Conservation (phyloP, 1,140 invertebrate genomes). For the Dufourea novaeangliae region DNA sequence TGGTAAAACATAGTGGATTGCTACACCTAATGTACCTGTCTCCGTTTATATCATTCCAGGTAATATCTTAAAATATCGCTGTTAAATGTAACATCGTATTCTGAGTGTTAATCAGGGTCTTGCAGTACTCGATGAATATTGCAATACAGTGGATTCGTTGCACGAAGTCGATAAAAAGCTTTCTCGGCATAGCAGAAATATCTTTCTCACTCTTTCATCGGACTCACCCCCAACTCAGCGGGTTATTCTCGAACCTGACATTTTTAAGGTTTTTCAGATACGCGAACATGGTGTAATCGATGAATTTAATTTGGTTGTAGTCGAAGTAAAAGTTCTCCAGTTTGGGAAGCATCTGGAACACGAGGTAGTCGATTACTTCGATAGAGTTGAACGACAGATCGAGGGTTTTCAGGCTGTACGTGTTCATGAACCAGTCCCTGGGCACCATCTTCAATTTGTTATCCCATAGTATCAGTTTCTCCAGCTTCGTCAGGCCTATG, state of each 20-base stretch:
- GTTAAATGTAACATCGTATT: neutral
- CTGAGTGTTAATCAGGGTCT: neutral
- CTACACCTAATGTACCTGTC: no score
- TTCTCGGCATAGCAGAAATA: conserved; percentile 14
- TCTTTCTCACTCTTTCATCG: neutral
- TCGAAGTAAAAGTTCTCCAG: conserved; percentile 72
- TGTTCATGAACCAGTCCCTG: conserved; percentile 65
- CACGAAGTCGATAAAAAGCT: neutral
- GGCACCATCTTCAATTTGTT: conserved; percentile 69
- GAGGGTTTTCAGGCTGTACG: conserved; percentile 63
- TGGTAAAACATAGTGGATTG: no score
- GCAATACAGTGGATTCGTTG: neutral
- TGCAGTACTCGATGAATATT: neutral
- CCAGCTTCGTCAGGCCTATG: conserved; percentile 61
- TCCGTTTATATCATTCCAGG: no score
- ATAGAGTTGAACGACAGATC: conserved; percentile 76
- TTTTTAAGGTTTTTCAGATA: conserved; percentile 66
- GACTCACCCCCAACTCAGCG: conserved; percentile 74
- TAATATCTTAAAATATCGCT: conserved; percentile 3
- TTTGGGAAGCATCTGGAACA: conserved; percentile 64
- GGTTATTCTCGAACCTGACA: conserved; percentile 74
- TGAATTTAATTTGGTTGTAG: conserved; percentile 67
- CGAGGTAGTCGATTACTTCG: conserved; percentile 59
- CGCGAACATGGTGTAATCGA: conserved; percentile 68
- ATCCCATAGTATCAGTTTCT: conserved; percentile 73